phyloP scores from a whole-genome alignment of 2,888 invertebrate genomes.

The Stenchaetothrips biformis region DNA sequence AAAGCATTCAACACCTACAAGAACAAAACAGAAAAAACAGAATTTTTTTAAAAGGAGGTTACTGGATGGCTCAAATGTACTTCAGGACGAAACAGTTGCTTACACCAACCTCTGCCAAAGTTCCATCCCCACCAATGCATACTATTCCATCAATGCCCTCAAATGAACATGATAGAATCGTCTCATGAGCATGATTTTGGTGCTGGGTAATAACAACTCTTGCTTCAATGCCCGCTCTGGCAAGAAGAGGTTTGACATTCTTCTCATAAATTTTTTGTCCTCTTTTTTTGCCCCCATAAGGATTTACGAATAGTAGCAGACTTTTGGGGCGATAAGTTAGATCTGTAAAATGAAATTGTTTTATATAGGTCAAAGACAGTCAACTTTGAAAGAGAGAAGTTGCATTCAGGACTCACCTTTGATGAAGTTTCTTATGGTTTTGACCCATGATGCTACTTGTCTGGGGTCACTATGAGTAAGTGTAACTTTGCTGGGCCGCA shows the following conservation, averaged over 20 bases:
- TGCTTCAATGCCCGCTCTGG: conserved; percentile 60
- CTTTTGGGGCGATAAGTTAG: conserved; percentile 59
- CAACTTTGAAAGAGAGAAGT: conserved; percentile 20
- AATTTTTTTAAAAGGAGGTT: too few relatives aligned
- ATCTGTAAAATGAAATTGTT: conserved; percentile 42
- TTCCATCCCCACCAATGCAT: conserved; percentile 83
- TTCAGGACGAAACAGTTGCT: background rate
- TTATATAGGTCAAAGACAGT: background rate
- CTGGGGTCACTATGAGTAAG: conserved; percentile 57
- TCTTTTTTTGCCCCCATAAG: conserved; percentile 72
- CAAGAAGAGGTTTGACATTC: conserved; percentile 61
- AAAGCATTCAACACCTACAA: conserved; percentile 56
- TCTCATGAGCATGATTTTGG: conserved; percentile 71
- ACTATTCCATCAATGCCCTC: conserved; percentile 64
- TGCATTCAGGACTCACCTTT: conserved; percentile 44
- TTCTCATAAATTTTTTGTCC: conserved; percentile 69
- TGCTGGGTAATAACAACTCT: conserved; percentile 66
- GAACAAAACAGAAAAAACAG: background rate
- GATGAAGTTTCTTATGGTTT: conserved; percentile 53
- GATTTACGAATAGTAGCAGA: conserved; percentile 75
- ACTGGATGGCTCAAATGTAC: too few relatives aligned
- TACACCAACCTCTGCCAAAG: conserved; percentile 69
- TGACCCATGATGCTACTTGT: conserved; percentile 60
- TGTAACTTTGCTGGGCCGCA: conserved; percentile 54
- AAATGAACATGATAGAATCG: conserved; percentile 54